Percentiles rank a stretch among this genome's conserved stretches.
These are phyloP conservation scores for Amphipyra tragopoginis DNA, from an alignment of 2,888 invertebrate species.

Conservation along the genomic window DNA sequence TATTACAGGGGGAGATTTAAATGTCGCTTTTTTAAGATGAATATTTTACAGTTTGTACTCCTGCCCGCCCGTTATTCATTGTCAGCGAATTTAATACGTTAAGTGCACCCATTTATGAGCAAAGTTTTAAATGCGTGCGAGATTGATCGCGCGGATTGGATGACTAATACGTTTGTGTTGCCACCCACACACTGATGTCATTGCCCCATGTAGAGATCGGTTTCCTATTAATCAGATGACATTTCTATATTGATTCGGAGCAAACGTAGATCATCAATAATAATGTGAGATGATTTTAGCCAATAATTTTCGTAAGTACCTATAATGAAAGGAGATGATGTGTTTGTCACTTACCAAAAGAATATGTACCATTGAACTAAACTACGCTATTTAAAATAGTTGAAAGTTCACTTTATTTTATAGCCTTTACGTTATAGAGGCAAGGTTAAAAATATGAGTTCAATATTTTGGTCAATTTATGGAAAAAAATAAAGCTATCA, in stretches of 20 bases:
- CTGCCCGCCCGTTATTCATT: conserved; percentile 76
- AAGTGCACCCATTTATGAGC: conserved; percentile 80
- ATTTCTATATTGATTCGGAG: conserved; percentile 33
- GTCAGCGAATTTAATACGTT: conserved; percentile 85
- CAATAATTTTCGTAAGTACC: conserved; percentile 17
- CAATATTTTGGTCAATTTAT: conserved; percentile 7
- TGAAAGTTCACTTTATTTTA: conserved; percentile 12
- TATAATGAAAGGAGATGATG: conserved; percentile 14
- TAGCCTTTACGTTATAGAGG: background rate
- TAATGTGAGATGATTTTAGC: conserved; percentile 7
- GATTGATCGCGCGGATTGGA: conserved; percentile 70
- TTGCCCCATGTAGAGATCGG: conserved; percentile 29
- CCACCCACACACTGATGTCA: conserved; percentile 40
- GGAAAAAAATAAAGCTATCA: background rate
- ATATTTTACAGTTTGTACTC: conserved; percentile 74
- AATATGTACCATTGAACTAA: conserved; percentile 10
- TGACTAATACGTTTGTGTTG: conserved; percentile 59
- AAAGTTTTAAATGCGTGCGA: conserved; percentile 75
- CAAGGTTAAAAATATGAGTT: conserved; percentile 1
- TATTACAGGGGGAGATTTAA: conserved; percentile 85
- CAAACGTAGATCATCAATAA: conserved; percentile 10
- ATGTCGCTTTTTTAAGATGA: conserved; percentile 83
- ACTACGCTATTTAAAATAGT: conserved; percentile 19
- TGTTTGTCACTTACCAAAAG: conserved; percentile 26
- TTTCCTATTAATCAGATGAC: conserved; percentile 45